Evolutionary conservation across 2,797 vertebrate genomes (phyloP).

Genomic region (Chelidonichthys spinosus): DNA sequence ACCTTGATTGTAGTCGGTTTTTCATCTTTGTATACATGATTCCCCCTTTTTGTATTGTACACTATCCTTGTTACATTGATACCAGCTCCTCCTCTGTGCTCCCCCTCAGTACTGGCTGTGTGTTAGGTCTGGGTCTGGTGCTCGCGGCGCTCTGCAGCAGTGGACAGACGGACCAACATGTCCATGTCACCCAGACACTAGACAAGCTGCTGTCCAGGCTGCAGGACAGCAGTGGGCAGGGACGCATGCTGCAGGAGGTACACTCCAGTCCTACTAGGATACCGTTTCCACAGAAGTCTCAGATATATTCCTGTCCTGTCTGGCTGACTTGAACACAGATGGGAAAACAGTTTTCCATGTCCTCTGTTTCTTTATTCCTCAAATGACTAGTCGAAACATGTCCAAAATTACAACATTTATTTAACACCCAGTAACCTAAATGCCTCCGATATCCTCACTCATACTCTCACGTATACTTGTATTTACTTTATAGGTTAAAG

Average conservation of each 20-base stretch:
- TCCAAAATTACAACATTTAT: neutral
- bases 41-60: too few species aligned
- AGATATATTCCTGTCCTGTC: too few species aligned
- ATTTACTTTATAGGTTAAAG: neutral
- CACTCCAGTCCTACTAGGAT: neutral
- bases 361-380: neutral
- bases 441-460: too few species aligned
- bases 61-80: neutral
- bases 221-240: constrained; percentile 83
- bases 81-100: neutral
- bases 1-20: too few species aligned
- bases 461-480: too few species aligned
- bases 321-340: neutral
- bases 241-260: constrained; percentile 93
- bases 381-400: neutral
- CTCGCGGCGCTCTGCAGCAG: constrained; percentile 88
- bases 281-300: neutral
- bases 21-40: too few species aligned
- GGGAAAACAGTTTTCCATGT: neutral
- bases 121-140: constrained; percentile 91
- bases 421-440: too few species aligned
- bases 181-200: constrained; percentile 78
- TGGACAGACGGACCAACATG: constrained; percentile 80
- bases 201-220: constrained; percentile 83
- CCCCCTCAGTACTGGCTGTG: constrained; percentile 88